Conservation (phyloP, 64 coral and sea anemone genomes). For the Dendrophyllia cribrosa region DNA sequence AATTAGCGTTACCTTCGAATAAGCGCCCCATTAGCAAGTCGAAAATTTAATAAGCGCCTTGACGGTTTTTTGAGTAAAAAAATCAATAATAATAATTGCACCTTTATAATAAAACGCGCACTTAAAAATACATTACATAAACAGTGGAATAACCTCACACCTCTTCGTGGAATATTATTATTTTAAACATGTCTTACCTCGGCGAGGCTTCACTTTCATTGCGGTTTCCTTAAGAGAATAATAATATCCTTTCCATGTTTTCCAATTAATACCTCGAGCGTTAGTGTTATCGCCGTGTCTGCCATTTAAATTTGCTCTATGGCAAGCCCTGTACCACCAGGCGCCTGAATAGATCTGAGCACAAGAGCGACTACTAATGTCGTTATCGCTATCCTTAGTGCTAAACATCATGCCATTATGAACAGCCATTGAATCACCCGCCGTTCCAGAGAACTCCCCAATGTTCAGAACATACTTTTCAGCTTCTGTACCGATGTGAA, state of each 20-base stretch:
- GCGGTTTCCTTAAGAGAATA: background rate
- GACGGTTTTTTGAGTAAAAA: no score
- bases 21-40: no score
- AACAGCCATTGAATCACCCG: slow-evolving; percentile 22
- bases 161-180: no score
- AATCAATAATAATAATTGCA: no score
- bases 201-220: background rate
- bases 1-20: no score
- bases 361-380: background rate
- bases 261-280: background rate
- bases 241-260: background rate
- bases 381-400: background rate
- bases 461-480: slow-evolving; percentile 45
- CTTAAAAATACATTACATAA: no score
- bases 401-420: background rate
- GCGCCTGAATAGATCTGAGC: background rate
- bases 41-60: no score
- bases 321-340: background rate
- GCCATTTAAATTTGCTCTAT: background rate
- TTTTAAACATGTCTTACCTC: background rate
- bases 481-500: slow-evolving; percentile 7
- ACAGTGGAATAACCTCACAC: no score
- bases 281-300: background rate
- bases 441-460: slow-evolving; percentile 2
- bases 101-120: no score